Evolutionary conservation across 2,113 vertebrate genomes (phyloP).

Genomic region (Chrysemys picta): DNA sequence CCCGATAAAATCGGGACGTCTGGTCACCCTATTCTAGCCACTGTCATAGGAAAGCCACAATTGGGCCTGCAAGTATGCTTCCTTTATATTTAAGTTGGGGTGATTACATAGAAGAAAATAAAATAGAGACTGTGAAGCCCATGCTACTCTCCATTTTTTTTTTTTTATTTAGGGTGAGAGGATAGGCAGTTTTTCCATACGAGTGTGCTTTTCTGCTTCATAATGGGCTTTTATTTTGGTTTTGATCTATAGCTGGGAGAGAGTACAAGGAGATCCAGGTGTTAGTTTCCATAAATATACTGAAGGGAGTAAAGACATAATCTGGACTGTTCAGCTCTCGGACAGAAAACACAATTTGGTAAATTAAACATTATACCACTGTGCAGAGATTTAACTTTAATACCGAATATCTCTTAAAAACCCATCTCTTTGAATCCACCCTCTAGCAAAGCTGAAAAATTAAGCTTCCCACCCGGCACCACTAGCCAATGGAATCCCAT

Average conservation of each 20-base stretch:
- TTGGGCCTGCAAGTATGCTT: fast-evolving
- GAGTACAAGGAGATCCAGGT: background rate
- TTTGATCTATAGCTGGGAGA: background rate
- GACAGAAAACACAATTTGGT: background rate
- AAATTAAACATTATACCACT: background rate
- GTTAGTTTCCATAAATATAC: background rate
- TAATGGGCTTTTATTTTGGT: background rate
- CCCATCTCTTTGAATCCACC: background rate
- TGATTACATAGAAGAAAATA: background rate
- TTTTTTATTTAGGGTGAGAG: background rate
- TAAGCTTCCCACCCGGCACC: background rate
- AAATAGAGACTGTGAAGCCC: background rate
- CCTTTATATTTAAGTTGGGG: background rate
- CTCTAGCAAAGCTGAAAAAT: background rate
- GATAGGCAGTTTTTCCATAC: background rate
- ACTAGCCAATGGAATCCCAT: background rate
- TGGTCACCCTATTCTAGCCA: background rate
- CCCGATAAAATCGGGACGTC: too few relatives aligned
- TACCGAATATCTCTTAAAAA: background rate
- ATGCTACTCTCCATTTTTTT: fast-evolving
- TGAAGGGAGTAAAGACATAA: background rate
- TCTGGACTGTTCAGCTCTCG: fast-evolving
- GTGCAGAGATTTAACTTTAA: background rate
- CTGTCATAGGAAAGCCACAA: background rate
- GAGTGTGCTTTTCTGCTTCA: background rate